Base-by-base conservation (phyloP, 2,113 vertebrate species). In the Prunella fulvescens region DNA sequence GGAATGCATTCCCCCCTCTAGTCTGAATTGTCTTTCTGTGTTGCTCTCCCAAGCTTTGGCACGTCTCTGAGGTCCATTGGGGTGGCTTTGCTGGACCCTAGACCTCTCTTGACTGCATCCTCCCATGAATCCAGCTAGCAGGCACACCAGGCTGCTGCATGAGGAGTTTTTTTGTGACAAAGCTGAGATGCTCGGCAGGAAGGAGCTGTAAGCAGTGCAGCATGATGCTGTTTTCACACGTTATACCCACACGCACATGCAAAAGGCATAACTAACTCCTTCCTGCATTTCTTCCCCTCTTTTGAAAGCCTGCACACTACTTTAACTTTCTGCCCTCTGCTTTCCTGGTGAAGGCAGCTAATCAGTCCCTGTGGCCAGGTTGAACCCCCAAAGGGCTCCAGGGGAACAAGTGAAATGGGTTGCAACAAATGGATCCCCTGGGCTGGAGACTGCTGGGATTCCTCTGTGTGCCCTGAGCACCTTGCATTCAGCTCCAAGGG, bases 181-280 rank as follows among this genome's bases (percentile, higher is more conserved):
- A 80, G 42, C 76, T 77, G 88, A 94, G 62, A 37, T 92, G 53
- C 24, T 69, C 17, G 19, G 48, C 81, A 88, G 61, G 86, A 88
- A 84, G 44, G 29, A 61, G 50, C 57, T 65, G 57, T 78, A 37
- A 93, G 72, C 47, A 23, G 35, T 72, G 83, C 53, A 69, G 56
- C 0, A 0, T 57, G 64, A n/a, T 92, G 72, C 77, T 92, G 67
- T 77, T 92, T 95, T 93, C 82, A 90, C 76, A 60, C 82, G 4
- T 73, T 62, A 22, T 81, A 64, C 73, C 40, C 67, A 81, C 26
- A 0, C 0, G 0, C 6, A 17, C 15, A 17, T 31, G 19, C 78
- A 69, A 65, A 54, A 90, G 14, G 44, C 29, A 4, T 61, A 93
- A 48, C 48, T 69, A 74, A 69, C 22, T 81, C 70, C 61, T 86